Conservation (phyloP, 2,113 vertebrate species). For the Entosphenus tridentatus region DNA sequence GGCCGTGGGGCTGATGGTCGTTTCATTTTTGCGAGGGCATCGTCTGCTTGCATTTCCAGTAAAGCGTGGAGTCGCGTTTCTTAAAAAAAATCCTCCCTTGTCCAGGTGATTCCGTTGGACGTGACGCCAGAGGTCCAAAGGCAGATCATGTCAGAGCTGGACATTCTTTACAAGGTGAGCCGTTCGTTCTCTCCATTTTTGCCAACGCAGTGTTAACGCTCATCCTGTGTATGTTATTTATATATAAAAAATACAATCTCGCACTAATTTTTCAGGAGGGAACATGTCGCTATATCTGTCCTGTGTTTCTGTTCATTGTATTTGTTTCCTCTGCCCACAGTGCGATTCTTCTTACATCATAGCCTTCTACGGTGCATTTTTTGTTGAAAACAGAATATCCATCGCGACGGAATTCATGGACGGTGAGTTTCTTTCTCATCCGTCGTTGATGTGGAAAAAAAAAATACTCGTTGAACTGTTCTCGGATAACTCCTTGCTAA, state of each 20-base stretch:
- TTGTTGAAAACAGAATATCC: conserved; percentile 94
- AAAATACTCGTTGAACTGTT: too few relatives aligned
- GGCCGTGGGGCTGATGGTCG: too few relatives aligned
- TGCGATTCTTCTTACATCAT: conserved; percentile 96
- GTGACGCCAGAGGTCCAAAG: conserved; percentile 92
- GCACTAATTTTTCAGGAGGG: too few relatives aligned
- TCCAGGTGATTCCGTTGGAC: conserved; percentile 73
- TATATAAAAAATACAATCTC: not conserved
- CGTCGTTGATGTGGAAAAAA: too few relatives aligned
- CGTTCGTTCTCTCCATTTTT: not conserved
- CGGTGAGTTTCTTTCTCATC: conserved; percentile 36
- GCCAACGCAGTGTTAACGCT: not conserved
- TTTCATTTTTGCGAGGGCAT: too few relatives aligned
- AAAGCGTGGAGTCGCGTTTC: too few relatives aligned
- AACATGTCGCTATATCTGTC: not conserved
- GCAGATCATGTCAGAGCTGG: conserved; percentile 95
- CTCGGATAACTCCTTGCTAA: too few relatives aligned
- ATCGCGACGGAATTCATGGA: conserved; percentile 99
- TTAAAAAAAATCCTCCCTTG: too few relatives aligned
- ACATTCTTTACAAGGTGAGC: conserved; percentile 92
- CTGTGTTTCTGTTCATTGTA: not conserved
- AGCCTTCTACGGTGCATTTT: conserved; percentile 97
- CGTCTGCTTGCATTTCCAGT: too few relatives aligned
- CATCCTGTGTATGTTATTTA: not conserved
- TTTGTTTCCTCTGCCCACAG: conserved; percentile 23